phyloP scores from a whole-genome alignment of 2,113 vertebrate genomes.

The Embiotoca jacksoni region DNA sequence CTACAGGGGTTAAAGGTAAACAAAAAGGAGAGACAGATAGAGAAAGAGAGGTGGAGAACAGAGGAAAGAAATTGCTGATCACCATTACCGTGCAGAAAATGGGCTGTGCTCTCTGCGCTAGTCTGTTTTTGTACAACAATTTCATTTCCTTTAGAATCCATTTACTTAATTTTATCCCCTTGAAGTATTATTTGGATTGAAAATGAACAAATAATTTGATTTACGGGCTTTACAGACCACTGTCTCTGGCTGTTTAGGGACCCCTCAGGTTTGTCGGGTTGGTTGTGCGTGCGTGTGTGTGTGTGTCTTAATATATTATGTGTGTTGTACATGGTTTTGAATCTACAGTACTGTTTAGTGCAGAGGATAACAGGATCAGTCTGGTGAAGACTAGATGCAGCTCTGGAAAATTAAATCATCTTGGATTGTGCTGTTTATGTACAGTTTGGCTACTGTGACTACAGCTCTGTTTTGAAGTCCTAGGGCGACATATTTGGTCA shows the following conservation, averaged over 20 bases:
- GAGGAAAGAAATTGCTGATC: neutral
- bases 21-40: slow-evolving; percentile 14
- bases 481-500: slow-evolving; percentile 32
- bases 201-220: slow-evolving; percentile 72
- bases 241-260: slow-evolving; percentile 37
- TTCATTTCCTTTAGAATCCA: slow-evolving; percentile 60
- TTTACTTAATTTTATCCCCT: slow-evolving; percentile 69
- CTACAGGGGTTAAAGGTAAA: slow-evolving; percentile 26
- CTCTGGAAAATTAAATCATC: slow-evolving; percentile 54
- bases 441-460: slow-evolving; percentile 25
- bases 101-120: slow-evolving; percentile 1
- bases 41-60: neutral
- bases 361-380: slow-evolving; percentile 49
- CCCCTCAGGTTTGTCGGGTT: slow-evolving; percentile 22
- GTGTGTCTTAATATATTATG: slow-evolving; percentile 10
- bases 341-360: slow-evolving; percentile 33
- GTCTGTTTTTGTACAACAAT: slow-evolving; percentile 49
- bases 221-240: slow-evolving; percentile 54
- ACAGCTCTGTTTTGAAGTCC: slow-evolving; percentile 29
- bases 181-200: slow-evolving; percentile 56
- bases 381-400: slow-evolving; percentile 41
- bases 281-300: slow-evolving; percentile 7
- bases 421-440: slow-evolving; percentile 32
- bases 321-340: slow-evolving; percentile 34
- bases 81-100: slow-evolving; percentile 25